Evolutionary conservation across 2,888 invertebrate species (phyloP), one percentile per base, ranked within the genome.

Genomic region (Andrena bicolor): DNA sequence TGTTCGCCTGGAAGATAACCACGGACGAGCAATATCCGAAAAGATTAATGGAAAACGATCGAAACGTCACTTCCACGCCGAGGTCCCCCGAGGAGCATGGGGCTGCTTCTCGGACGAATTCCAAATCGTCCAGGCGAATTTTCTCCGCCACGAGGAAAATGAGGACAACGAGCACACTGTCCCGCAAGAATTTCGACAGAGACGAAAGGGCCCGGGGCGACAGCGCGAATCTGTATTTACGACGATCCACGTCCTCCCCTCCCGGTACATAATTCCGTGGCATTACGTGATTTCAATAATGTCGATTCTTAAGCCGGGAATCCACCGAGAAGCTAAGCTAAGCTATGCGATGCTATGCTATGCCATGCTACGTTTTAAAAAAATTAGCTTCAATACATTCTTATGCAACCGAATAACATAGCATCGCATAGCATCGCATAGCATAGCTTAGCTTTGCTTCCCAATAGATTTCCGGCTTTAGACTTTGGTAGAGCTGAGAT

Each of bases 21-120:
- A 90, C 90, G 87, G 90, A 91, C 61, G 91, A 90, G 10, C 86
- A 88, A 60, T 90, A 90, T 72, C 91, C 92, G 4, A 83, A 72
- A 28, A 89, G 89, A 13, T 35, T 58, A 28, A 13, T 51, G 8
- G 58, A 69, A 8, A 61, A 82, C 41, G 35, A 41, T 32, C 8
- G 20, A 2, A 71, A 74, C 64, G 41, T 5, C 20, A 49, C 23
- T n/a, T 49, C 63, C 8, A 70, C 56, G n/a, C 30, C 64, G 28
- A 78, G 35, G 56, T 65, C 41, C 2, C 28, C 28, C n/a, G n/a
- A n/a, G n/a, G 72, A 74, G 1, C 16, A 65, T 1, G 26, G 0
- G 1, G 16, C 8, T 4, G 41, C 1, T 2, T 69, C 64, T 0
- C 32, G 23, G n/a, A 16, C 63, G 53, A 16, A 30, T 28, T 58